Conservation (phyloP, 2,888 invertebrate genomes). For the Troilus luridus region DNA sequence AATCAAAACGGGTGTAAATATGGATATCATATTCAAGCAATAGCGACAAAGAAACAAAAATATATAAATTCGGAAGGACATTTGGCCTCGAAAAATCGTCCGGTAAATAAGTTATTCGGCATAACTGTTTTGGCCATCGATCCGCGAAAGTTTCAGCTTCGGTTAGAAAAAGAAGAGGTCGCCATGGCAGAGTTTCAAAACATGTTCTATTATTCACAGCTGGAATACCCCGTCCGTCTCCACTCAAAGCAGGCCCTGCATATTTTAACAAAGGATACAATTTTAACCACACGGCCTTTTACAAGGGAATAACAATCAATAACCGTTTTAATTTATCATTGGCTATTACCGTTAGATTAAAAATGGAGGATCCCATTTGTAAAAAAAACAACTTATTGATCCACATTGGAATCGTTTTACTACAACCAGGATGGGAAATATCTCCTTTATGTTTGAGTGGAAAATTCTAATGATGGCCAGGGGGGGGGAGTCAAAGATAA, state of each 20-base stretch:
- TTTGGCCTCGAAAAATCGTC: background rate
- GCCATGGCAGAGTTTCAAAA: conserved; percentile 34
- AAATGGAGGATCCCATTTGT: background rate
- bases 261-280: conserved; percentile 19
- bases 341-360: background rate
- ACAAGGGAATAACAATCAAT: background rate
- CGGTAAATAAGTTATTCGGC: background rate
- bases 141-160: background rate
- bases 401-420: background rate
- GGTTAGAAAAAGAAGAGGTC: conserved; percentile 10
- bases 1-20: too few species aligned
- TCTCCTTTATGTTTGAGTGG: too few species aligned
- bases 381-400: background rate
- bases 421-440: background rate
- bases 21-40: too few species aligned
- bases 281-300: conserved; percentile 29
- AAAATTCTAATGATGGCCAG: too few species aligned
- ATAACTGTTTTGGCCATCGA: conserved; percentile 27
- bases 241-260: background rate
- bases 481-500: too few species aligned
- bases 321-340: background rate
- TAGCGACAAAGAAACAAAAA: background rate
- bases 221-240: conserved; percentile 35
- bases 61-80: background rate
- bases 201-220: conserved; percentile 47